phyloP scores from a whole-genome alignment of 2,888 invertebrate genomes.

The Agriopis leucophaearia region DNA sequence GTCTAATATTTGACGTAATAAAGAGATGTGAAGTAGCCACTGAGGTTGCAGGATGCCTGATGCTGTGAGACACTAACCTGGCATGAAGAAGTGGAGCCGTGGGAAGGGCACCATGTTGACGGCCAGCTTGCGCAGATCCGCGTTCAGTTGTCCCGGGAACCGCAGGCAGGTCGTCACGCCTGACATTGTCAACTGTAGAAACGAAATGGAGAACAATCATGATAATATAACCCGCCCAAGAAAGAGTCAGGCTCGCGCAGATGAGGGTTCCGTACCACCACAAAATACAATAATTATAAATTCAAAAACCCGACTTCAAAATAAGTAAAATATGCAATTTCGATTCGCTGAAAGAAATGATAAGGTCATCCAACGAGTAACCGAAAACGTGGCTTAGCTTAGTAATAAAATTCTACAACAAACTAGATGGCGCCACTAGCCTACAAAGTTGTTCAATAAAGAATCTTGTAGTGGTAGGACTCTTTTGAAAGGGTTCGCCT shows the following conservation, averaged over 20 bases:
- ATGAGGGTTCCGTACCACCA: too few relatives aligned
- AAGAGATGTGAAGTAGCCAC: neutral
- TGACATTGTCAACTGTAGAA: constrained; percentile 74
- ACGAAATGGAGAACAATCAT: neutral
- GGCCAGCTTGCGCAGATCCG: constrained; percentile 94
- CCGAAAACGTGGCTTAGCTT: too few relatives aligned
- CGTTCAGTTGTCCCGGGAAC: constrained; percentile 86
- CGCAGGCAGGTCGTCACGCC: constrained; percentile 79
- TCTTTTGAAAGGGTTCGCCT: too few relatives aligned
- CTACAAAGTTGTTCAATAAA: neutral
- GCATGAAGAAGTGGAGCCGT: constrained; percentile 95
- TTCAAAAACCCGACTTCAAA: too few relatives aligned
- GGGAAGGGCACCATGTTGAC: constrained; percentile 98
- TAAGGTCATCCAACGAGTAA: too few relatives aligned
- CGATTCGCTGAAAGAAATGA: too few relatives aligned
- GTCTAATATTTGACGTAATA: neutral
- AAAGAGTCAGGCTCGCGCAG: too few relatives aligned
- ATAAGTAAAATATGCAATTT: too few relatives aligned
- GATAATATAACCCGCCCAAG: neutral
- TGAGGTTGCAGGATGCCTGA: neutral
- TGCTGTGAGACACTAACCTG: constrained; percentile 70
- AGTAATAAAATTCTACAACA: neutral
- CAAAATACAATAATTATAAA: too few relatives aligned
- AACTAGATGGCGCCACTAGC: neutral
- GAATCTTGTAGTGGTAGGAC: too few relatives aligned